Percentiles rank a stretch among this genome's conserved stretches.
Evolutionary conservation across 2,888 invertebrate species (phyloP).

Genomic region (Tanaodytes sp.): DNA sequence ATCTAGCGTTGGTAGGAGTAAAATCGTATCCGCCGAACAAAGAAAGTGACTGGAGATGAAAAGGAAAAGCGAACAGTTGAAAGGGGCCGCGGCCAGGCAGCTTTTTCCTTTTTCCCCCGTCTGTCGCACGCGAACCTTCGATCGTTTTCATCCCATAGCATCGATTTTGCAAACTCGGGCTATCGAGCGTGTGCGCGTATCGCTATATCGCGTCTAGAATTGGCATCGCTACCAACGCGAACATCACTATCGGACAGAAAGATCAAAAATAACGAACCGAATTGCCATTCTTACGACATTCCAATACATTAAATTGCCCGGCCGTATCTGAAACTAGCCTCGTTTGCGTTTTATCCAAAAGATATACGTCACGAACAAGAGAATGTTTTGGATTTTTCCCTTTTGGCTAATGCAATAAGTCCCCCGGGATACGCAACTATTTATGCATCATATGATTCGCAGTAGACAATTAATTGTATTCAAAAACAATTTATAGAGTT

Average conservation of each 20-base stretch:
- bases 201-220: slow-evolving; percentile 37
- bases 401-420: no score
- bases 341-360: background rate
- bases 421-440: no score
- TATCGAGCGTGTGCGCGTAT: slow-evolving; percentile 34
- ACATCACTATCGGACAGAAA: slow-evolving; percentile 36
- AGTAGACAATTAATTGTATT: no score
- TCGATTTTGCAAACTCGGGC: slow-evolving; percentile 51
- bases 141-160: slow-evolving; percentile 45
- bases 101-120: slow-evolving; percentile 39
- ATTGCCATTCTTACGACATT: slow-evolving; percentile 37
- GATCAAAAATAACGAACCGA: slow-evolving; percentile 34
- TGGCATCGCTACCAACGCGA: slow-evolving; percentile 27
- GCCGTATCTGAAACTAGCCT: slow-evolving; percentile 30
- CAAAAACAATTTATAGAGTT: no score
- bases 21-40: no score
- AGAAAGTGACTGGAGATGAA: slow-evolving; percentile 42
- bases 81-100: slow-evolving; percentile 27
- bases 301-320: slow-evolving; percentile 36
- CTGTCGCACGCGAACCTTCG: slow-evolving; percentile 49
- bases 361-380: no score
- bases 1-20: no score
- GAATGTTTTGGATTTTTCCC: no score
- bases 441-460: no score
- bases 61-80: slow-evolving; percentile 31